Conservation (phyloP, 2,888 invertebrate genomes). For the Andricus curvator region DNA sequence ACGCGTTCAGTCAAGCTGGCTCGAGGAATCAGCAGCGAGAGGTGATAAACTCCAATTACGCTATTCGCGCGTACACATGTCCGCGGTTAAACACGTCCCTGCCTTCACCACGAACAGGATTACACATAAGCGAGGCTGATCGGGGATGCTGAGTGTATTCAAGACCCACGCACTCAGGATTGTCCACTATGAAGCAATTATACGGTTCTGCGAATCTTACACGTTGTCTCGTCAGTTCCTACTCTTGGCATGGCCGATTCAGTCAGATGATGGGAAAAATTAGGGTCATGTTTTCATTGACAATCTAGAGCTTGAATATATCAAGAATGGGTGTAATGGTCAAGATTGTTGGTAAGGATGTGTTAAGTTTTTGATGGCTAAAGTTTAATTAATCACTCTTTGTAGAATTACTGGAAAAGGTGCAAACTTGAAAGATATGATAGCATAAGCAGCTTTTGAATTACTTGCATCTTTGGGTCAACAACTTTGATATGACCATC, state of each 20-base stretch:
- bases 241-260: conserved; percentile 58
- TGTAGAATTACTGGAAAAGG: no score
- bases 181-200: conserved; percentile 69
- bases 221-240: conserved; percentile 63
- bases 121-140: conserved; percentile 42
- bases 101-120: conserved; percentile 25
- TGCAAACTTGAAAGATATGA: no score
- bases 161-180: conserved; percentile 54
- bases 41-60: conserved; percentile 55
- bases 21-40: conserved; percentile 47
- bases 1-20: conserved; percentile 31
- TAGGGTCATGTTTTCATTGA: conserved; percentile 26
- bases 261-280: conserved; percentile 10
- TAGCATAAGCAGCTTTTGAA: no score
- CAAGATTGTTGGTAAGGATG: not conserved
- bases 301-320: conserved; percentile 9
- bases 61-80: conserved; percentile 49
- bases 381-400: not conserved
- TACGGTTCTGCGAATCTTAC: conserved; percentile 68
- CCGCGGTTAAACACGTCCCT: conserved; percentile 35
- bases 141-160: conserved; percentile 63
- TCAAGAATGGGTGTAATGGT: not conserved
- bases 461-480: not conserved
- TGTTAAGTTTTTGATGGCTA: not conserved
- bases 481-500: not conserved